Percentiles rank a stretch among this genome's conserved stretches.
Evolutionary conservation across 2,113 vertebrate species (phyloP).

Genomic region (Pardalotus punctatus): DNA sequence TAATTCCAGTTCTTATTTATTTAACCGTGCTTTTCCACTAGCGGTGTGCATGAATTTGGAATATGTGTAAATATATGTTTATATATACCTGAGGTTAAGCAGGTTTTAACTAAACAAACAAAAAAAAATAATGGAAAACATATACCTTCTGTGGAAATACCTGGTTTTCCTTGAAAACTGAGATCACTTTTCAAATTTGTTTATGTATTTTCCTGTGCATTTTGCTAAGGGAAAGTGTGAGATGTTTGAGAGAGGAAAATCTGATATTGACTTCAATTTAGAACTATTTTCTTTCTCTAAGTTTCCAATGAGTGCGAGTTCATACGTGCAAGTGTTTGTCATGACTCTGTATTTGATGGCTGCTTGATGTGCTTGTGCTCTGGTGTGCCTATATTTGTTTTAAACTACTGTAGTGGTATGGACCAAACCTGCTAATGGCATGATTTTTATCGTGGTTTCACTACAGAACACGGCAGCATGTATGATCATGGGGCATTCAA

Average conservation of each 20-base stretch:
- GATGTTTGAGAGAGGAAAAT: neutral
- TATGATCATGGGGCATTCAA: constrained; percentile 69
- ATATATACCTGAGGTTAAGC: neutral
- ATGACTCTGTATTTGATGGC: neutral
- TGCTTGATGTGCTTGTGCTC: neutral
- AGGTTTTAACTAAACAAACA: neutral
- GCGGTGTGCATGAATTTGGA: neutral
- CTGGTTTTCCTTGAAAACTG: neutral
- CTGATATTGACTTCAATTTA: neutral
- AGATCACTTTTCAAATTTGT: neutral
- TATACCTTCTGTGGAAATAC: neutral
- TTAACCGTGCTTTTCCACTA: neutral
- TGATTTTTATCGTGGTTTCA: constrained; percentile 59
- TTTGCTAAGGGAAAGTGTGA: neutral
- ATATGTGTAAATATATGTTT: neutral
- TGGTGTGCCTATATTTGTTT: neutral
- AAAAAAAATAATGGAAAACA: accelerated
- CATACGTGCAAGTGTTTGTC: neutral
- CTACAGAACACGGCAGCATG: constrained; percentile 53
- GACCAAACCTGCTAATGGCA: constrained; percentile 34
- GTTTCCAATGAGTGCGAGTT: neutral
- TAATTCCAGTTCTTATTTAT: neutral
- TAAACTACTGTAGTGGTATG: neutral
- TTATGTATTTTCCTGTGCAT: neutral
- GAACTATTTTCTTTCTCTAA: neutral